Evolutionary conservation across 2,113 vertebrate genomes (phyloP).

Genomic region (Apus apus): DNA sequence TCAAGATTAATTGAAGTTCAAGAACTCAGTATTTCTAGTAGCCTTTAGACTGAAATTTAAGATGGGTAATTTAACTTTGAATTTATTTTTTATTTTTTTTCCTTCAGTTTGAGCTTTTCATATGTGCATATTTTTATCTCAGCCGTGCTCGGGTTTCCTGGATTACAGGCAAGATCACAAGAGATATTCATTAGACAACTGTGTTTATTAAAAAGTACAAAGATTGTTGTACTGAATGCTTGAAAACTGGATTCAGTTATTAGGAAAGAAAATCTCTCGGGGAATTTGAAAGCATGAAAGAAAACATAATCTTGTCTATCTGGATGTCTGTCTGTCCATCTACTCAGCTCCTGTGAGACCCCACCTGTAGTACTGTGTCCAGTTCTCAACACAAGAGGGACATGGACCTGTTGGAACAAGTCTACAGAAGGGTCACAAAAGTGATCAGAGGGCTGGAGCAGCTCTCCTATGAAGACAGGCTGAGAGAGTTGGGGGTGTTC

Average conservation of each 20-base stretch:
- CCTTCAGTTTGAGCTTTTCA: slow-evolving; percentile 31
- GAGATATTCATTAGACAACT: slow-evolving; percentile 31
- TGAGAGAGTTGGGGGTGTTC: too few relatives aligned
- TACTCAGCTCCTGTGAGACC: too few relatives aligned
- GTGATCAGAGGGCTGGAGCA: too few relatives aligned
- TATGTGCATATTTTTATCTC: slow-evolving; percentile 45
- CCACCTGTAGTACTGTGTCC: too few relatives aligned
- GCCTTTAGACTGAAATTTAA: slow-evolving; percentile 55
- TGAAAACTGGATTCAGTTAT: neutral
- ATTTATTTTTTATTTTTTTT: slow-evolving; percentile 42
- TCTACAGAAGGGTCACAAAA: too few relatives aligned
- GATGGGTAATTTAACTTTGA: slow-evolving; percentile 63
- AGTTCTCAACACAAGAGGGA: too few relatives aligned
- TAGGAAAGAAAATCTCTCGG: neutral
- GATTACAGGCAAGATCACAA: slow-evolving; percentile 31
- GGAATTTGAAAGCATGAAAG: neutral
- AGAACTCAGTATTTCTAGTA: slow-evolving; percentile 55
- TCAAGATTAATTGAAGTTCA: slow-evolving; percentile 65
- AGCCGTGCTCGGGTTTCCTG: neutral
- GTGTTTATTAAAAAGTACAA: slow-evolving; percentile 49
- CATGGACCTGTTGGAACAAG: too few relatives aligned
- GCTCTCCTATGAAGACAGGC: too few relatives aligned
- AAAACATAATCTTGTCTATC: neutral
- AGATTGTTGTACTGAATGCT: neutral
- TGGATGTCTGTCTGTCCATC: too few relatives aligned